These are phyloP conservation scores for Kuschelorhynchus macadamiae DNA, from an alignment of 2,888 invertebrate genomes.

Conservation along the genomic window DNA sequence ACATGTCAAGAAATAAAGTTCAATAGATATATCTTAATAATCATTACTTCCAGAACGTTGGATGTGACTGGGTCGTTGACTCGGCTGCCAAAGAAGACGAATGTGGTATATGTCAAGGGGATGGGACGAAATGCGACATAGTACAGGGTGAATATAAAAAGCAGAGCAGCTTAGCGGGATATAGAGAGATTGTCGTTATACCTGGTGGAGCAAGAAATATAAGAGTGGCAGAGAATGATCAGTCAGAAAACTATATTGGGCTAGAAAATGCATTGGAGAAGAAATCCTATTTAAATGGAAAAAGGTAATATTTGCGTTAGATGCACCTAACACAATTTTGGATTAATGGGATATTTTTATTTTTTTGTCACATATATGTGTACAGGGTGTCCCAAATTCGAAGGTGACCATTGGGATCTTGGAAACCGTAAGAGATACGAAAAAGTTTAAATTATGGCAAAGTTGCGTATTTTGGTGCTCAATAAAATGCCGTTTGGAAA, in stretches of 20 bases:
- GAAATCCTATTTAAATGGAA: slow-evolving; percentile 84
- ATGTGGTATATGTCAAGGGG: slow-evolving; percentile 90
- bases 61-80: slow-evolving; percentile 92
- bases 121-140: slow-evolving; percentile 85
- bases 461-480: too few species aligned
- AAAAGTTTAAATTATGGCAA: too few species aligned
- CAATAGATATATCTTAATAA: too few species aligned
- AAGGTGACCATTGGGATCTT: too few species aligned
- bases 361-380: too few species aligned
- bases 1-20: too few species aligned
- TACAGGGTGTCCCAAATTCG: too few species aligned
- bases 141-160: slow-evolving; percentile 73
- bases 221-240: slow-evolving; percentile 80
- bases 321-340: too few species aligned
- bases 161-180: slow-evolving; percentile 69
- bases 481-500: too few species aligned
- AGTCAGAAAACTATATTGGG: slow-evolving; percentile 85
- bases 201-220: slow-evolving; percentile 87
- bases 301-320: slow-evolving; percentile 74
- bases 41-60: slow-evolving; percentile 85
- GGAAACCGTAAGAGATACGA: too few species aligned
- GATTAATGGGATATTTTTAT: too few species aligned
- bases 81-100: slow-evolving; percentile 85
- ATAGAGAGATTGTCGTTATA: slow-evolving; percentile 78
- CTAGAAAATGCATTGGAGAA: slow-evolving; percentile 79